Conservation (phyloP, 2,797 vertebrate genomes). For the Sternarchorhynchus goeldii region DNA sequence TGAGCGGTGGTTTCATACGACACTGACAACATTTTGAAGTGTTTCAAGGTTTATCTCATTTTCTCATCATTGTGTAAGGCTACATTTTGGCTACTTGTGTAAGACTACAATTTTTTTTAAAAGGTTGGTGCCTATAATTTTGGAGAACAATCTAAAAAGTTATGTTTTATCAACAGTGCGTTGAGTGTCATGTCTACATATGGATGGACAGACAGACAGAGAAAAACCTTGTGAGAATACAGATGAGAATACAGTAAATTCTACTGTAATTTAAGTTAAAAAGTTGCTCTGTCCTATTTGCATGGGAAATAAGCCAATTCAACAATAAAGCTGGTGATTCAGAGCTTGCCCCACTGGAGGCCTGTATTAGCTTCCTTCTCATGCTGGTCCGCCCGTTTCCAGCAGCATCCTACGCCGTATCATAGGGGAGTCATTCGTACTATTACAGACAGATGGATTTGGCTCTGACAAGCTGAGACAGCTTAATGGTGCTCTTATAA, state of each 20-base stretch:
- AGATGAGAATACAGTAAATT: too few relatives aligned
- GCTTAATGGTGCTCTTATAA: conserved; percentile 46
- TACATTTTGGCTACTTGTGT: too few relatives aligned
- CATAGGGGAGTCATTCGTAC: conserved; percentile 37
- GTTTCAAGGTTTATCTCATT: too few relatives aligned
- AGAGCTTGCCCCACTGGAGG: conserved; percentile 5
- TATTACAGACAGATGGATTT: conserved; percentile 31
- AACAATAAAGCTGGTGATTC: background rate
- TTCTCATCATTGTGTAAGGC: too few relatives aligned
- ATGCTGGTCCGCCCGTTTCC: conserved; percentile 5
- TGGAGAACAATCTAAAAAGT: too few relatives aligned
- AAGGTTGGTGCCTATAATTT: too few relatives aligned
- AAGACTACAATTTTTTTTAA: too few relatives aligned
- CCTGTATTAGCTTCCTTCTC: conserved; percentile 34
- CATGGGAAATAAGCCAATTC: background rate
- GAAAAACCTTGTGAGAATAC: too few relatives aligned
- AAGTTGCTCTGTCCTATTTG: background rate
- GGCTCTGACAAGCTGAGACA: conserved; percentile 42
- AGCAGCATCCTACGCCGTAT: conserved; percentile 25
- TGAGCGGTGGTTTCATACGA: too few relatives aligned
- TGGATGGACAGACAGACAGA: background rate
- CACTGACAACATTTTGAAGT: too few relatives aligned
- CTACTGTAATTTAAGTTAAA: background rate
- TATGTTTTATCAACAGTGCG: too few relatives aligned
- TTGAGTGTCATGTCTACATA: too few relatives aligned